Evolutionary conservation across 2,888 invertebrate species (phyloP).

Genomic region (Phoenoteleia sp.): DNA sequence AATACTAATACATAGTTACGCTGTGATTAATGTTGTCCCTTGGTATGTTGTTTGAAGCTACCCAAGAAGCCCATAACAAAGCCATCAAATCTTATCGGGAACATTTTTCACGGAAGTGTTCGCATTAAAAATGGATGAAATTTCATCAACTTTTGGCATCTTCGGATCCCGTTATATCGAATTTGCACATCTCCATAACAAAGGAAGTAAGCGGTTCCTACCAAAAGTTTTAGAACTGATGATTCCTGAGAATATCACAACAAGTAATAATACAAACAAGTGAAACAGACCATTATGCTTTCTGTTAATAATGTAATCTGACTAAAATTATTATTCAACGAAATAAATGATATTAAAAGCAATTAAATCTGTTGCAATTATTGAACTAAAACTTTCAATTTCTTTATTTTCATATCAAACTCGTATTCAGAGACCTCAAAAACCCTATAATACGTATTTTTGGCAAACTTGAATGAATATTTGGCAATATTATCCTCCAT

Average conservation of each 20-base stretch:
- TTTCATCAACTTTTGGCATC: slow-evolving; percentile 40
- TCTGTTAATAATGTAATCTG: not conserved
- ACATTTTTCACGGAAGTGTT: slow-evolving; percentile 55
- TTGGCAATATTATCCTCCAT: not conserved
- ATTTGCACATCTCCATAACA: not conserved
- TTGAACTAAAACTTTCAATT: not conserved
- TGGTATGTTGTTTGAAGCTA: slow-evolving; percentile 55
- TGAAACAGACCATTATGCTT: not conserved
- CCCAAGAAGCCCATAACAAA: slow-evolving; percentile 58
- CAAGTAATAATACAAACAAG: not conserved
- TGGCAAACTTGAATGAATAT: not conserved
- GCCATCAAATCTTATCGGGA: slow-evolving; percentile 49
- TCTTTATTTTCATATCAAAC: slow-evolving; percentile 5
- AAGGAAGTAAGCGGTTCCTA: not conserved
- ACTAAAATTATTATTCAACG: not conserved
- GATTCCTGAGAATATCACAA: not conserved
- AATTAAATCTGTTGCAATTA: not conserved
- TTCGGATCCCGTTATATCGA: slow-evolving; percentile 41
- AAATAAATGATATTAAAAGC: not conserved
- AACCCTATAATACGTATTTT: not conserved
- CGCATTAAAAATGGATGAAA: slow-evolving; percentile 53
- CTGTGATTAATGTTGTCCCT: slow-evolving; percentile 58
- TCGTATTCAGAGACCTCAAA: slow-evolving; percentile 20
- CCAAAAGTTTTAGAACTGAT: not conserved
- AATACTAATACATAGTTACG: slow-evolving; percentile 68